phyloP scores from a whole-genome alignment of 2,888 invertebrate genomes.

The Liopterus haemorrhoidalis region DNA sequence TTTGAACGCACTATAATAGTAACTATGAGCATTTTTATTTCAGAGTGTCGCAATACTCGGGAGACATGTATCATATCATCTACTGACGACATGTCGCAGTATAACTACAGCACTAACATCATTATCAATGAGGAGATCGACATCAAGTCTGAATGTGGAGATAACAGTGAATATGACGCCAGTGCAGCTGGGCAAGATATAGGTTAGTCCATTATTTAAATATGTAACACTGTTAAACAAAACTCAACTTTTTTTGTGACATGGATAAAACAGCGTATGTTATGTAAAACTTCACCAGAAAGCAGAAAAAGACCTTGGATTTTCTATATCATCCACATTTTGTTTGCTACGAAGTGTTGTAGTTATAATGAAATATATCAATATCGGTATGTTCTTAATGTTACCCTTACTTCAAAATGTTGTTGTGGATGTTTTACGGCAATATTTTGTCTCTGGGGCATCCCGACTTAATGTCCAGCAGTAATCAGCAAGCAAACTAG shows the following conservation, averaged over 20 bases:
- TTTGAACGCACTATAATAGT: too few relatives aligned
- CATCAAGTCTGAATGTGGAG: too few relatives aligned
- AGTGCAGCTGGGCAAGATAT: too few relatives aligned
- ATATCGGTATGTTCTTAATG: slow-evolving; percentile 3
- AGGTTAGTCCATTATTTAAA: too few relatives aligned
- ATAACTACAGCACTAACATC: too few relatives aligned
- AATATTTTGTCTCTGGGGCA: neutral
- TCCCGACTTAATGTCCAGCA: neutral
- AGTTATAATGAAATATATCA: slow-evolving; percentile 1
- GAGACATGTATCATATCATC: too few relatives aligned
- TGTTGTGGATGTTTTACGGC: neutral
- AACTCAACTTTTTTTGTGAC: neutral
- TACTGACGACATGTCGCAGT: too few relatives aligned
- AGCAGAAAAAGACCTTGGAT: neutral
- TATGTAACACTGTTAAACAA: neutral
- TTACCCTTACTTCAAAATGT: neutral
- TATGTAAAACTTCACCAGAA: neutral
- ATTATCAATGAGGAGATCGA: too few relatives aligned
- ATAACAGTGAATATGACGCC: too few relatives aligned
- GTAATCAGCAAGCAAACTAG: neutral
- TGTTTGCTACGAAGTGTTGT: slow-evolving; percentile 1
- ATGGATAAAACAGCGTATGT: neutral
- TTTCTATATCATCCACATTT: neutral
- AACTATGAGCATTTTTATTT: too few relatives aligned
- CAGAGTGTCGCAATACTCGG: too few relatives aligned